phyloP scores from a whole-genome alignment of 2,113 vertebrate species.

The Centropus unirufus region DNA sequence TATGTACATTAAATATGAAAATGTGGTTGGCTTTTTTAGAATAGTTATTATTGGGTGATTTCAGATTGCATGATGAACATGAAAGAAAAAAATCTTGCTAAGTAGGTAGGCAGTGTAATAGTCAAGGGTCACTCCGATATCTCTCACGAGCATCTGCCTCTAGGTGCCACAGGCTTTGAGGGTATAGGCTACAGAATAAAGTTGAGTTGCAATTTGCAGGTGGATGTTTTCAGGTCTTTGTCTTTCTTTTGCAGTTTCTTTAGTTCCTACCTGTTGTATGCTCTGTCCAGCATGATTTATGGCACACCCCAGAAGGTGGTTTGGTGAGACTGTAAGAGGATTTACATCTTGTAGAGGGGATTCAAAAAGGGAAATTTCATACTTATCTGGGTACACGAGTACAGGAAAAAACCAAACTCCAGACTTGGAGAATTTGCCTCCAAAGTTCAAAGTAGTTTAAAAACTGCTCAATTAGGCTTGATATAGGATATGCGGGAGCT shows the following conservation, averaged over 20 bases:
- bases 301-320: background rate
- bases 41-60: slow-evolving; percentile 64
- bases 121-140: slow-evolving; percentile 26
- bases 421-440: background rate
- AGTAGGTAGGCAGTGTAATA: slow-evolving; percentile 24
- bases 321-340: background rate
- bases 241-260: background rate
- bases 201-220: background rate
- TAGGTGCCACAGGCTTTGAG: background rate
- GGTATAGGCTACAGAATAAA: background rate
- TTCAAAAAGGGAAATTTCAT: slow-evolving; percentile 5
- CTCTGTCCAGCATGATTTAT: background rate
- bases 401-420: background rate
- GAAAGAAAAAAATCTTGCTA: slow-evolving; percentile 33
- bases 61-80: slow-evolving; percentile 53
- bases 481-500: background rate
- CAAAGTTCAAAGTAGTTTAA: slow-evolving; percentile 2
- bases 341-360: background rate
- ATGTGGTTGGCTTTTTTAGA: slow-evolving; percentile 59
- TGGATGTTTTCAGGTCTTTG: background rate
- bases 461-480: background rate
- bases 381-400: background rate
- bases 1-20: slow-evolving; percentile 65
- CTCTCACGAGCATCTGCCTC: background rate
- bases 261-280: background rate